phyloP scores from a whole-genome alignment of 2,797 vertebrate species.

The Clarias laeviceps region DNA sequence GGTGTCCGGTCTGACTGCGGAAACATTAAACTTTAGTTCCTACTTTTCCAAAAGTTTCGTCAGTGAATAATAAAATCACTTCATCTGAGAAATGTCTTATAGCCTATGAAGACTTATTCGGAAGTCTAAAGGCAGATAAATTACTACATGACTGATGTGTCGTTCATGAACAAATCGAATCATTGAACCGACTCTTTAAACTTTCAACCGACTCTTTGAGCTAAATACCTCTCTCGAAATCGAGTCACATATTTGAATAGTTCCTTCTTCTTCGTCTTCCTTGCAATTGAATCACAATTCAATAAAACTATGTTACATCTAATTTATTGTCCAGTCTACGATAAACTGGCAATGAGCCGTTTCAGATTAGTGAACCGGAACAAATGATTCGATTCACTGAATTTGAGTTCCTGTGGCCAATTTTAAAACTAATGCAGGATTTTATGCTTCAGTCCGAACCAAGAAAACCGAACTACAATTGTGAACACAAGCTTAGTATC shows the following conservation, averaged over 20 bases:
- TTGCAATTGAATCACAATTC: background rate
- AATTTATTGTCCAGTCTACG: background rate
- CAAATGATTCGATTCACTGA: background rate
- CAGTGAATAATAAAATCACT: background rate
- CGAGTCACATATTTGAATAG: background rate
- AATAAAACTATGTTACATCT: background rate
- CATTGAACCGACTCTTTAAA: background rate
- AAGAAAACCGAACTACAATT: too few species aligned
- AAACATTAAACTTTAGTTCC: conserved; percentile 2
- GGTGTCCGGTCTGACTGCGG: conserved; percentile 13
- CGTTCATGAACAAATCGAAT: background rate
- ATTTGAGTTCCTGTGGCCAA: background rate
- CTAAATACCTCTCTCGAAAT: background rate
- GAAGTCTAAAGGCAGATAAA: background rate
- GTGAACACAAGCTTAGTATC: background rate
- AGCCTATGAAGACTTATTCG: too few species aligned
- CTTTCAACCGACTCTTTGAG: background rate
- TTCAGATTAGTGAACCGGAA: background rate
- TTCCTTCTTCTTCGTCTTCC: background rate
- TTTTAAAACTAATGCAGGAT: too few species aligned
- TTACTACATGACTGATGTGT: background rate
- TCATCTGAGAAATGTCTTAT: background rate
- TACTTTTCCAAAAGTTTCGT: background rate
- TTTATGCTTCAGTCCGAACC: too few species aligned
- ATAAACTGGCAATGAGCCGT: background rate